Conservation (phyloP, 2,888 invertebrate species). For the Orchestes rusci region DNA sequence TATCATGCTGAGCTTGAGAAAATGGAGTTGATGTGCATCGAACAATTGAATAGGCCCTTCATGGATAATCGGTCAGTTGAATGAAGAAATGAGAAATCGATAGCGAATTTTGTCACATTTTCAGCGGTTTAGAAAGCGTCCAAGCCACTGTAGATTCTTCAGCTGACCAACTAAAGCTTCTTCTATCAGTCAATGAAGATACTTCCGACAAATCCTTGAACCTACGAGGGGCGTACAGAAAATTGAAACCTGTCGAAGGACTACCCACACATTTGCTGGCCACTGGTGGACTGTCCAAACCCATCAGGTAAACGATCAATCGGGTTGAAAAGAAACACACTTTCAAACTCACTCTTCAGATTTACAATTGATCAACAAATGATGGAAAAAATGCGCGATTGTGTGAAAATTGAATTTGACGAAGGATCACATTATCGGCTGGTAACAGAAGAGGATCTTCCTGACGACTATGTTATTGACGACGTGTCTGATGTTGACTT, state of each 20-base stretch:
- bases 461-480: constrained; percentile 25
- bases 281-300: constrained; percentile 14
- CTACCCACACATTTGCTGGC: constrained; percentile 29
- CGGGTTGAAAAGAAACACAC: too few relatives aligned
- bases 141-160: constrained; percentile 15
- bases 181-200: constrained; percentile 22
- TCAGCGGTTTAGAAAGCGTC: constrained; percentile 19
- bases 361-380: too few relatives aligned
- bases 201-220: constrained; percentile 26
- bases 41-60: constrained; percentile 19
- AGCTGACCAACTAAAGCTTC: constrained; percentile 24
- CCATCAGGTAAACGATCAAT: constrained; percentile 21
- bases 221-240: constrained; percentile 24
- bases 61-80: too few relatives aligned
- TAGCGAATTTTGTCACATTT: too few relatives aligned
- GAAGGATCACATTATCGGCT: too few relatives aligned
- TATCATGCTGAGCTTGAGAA: constrained; percentile 19
- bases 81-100: too few relatives aligned
- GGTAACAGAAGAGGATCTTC: constrained; percentile 26
- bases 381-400: too few relatives aligned
- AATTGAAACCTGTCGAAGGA: constrained; percentile 23
- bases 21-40: constrained; percentile 18
- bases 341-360: too few relatives aligned
- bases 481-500: constrained; percentile 21
- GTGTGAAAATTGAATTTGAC: constrained; percentile 8